These are phyloP conservation scores for Caenorhabditis sp. DNA, from an alignment of 2,888 invertebrate species.

Conservation along the genomic window DNA sequence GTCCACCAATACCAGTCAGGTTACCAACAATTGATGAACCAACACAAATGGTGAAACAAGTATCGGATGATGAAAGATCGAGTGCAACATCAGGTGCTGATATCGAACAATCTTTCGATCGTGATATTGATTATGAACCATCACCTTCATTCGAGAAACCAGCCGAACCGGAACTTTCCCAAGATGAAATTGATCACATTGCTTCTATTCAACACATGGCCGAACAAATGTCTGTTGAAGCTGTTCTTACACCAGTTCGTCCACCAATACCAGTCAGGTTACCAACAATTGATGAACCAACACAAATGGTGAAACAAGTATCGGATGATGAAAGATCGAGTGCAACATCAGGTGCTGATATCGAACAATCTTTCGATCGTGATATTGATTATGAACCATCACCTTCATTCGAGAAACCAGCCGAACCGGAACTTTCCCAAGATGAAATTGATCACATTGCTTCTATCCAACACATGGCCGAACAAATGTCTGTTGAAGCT, in stretches of 20 bases:
- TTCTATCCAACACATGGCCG: slow-evolving; percentile 32
- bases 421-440: slow-evolving; percentile 17
- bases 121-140: no score
- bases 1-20: no score
- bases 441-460: slow-evolving; percentile 48
- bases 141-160: background rate
- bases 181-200: slow-evolving; percentile 5
- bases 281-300: background rate
- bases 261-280: slow-evolving; percentile 1
- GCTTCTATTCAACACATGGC: background rate
- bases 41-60: no score
- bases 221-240: background rate
- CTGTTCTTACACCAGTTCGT: background rate
- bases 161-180: background rate
- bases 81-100: slow-evolving; percentile 9
- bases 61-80: no score
- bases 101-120: slow-evolving; percentile 8
- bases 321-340: background rate
- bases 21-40: no score
- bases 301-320: background rate
- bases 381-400: no score
- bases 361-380: slow-evolving; percentile 11
- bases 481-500: slow-evolving; percentile 29
- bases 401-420: slow-evolving; percentile 1
- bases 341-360: slow-evolving; percentile 25